Percentiles rank a stretch among this genome's conserved stretches.
phyloP scores from a whole-genome alignment of 2,113 vertebrate genomes.

The Uria lomvia region DNA sequence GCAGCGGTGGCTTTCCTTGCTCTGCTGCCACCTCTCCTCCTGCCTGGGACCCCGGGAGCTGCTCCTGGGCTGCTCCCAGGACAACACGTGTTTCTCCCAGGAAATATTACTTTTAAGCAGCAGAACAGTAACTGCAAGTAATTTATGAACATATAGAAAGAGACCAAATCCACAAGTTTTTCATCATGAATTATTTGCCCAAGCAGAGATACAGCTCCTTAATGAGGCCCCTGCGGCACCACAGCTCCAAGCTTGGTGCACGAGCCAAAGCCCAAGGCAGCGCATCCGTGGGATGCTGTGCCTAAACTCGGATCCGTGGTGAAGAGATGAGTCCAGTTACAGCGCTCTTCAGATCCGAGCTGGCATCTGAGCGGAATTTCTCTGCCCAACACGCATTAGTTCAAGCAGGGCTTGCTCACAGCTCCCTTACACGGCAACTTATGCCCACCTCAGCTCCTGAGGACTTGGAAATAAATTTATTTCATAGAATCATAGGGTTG shows the following conservation, averaged over 20 bases:
- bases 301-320: background rate
- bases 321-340: background rate
- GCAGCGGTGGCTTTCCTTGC: background rate
- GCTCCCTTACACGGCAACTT: background rate
- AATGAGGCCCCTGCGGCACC: background rate
- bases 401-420: background rate
- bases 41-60: too few species aligned
- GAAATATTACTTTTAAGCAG: background rate
- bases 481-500: too few species aligned
- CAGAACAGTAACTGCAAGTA: fast-evolving
- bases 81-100: background rate
- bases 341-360: background rate
- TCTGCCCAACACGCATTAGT: background rate
- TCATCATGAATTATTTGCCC: background rate
- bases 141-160: background rate
- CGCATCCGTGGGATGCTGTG: fast-evolving
- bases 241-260: background rate
- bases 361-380: background rate
- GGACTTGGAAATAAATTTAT: background rate
- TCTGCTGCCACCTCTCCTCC: background rate
- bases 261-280: too few species aligned
- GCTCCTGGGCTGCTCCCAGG: background rate
- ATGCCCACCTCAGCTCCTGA: background rate
- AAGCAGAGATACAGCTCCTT: background rate
- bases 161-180: background rate